These are phyloP conservation scores for Agapornis canus DNA, from an alignment of 2,797 vertebrate genomes.

Conservation along the genomic window DNA sequence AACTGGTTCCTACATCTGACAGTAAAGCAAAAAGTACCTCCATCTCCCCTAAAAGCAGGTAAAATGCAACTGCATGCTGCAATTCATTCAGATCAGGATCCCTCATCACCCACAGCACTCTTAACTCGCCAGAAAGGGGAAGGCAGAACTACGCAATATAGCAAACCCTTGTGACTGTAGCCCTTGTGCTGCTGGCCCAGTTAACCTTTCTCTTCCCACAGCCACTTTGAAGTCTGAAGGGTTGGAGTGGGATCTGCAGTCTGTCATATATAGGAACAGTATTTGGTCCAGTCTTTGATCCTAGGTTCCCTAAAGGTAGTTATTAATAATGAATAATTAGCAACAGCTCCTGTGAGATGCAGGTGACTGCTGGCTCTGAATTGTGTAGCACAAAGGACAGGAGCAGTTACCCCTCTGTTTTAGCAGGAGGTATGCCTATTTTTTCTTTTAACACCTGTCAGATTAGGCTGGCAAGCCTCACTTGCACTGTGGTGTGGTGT, in stretches of 20 bases:
- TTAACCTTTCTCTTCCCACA: background rate
- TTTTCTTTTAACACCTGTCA: background rate
- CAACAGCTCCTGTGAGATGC: background rate
- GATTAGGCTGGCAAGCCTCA: background rate
- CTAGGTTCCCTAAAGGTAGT: background rate
- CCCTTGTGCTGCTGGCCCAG: background rate
- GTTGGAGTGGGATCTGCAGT: background rate
- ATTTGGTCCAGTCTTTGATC: background rate
- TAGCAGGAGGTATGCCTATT: background rate
- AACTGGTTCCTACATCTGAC: background rate
- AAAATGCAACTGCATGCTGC: background rate
- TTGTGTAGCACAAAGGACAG: background rate
- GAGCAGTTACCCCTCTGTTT: background rate
- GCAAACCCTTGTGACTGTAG: background rate
- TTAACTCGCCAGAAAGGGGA: fast-evolving
- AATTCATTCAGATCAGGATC: background rate
- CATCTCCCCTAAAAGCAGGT: background rate
- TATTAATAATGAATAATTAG: background rate
- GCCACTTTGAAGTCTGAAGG: background rate
- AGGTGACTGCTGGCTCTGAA: background rate
- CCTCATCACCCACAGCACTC: background rate
- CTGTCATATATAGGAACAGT: background rate
- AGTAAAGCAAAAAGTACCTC: background rate
- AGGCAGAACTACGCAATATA: background rate
- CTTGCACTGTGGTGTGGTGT: background rate